Evolutionary conservation across 2,888 invertebrate species (phyloP), one percentile per base, ranked within the genome.

Genomic region (Halocaridina rubra): DNA sequence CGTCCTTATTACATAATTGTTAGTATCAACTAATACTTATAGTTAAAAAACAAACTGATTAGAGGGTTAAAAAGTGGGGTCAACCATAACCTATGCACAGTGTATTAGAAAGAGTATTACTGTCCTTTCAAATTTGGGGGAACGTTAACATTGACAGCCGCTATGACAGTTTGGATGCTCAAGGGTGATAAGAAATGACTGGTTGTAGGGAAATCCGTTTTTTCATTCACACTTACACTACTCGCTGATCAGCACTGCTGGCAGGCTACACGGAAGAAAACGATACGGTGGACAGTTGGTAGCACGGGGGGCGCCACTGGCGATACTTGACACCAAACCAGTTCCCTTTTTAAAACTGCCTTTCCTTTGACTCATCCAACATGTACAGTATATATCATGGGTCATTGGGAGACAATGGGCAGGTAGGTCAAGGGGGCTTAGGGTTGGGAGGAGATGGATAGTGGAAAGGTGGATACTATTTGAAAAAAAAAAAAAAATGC

Each of bases 131-230:
- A n/a, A n/a, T n/a, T n/a, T n/a, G n/a, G n/a, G n/a, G n/a, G n/a
- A n/a, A n/a, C n/a, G n/a, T n/a, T n/a, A 71, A 64, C 71, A 80
- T 32, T 53, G 32, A 80, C 80, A 80, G 71, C 69, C 71, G 19
- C 57, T 71, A 80, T 69, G 22, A 80, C 39, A 64, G 57, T 46
- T n/a, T n/a, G 53, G 19, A 32, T 53, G 64, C 80, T 64, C 69
- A 80, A 71, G 57, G 24, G 39, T 80, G 24, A 57, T 64, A n/a
- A 69, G n/a, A n/a, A n/a, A n/a, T 71, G 24, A 32, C 29, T 67
- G 61, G 29, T 46, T 74, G 81, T 81, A 81, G 81, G 81, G 81
- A 81, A 81, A 81, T 81, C 81, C 81, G 81, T 81, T 81, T 81
- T 22, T 80, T 16, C 19, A 64, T n/a, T 61, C 59, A 64, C 72